phyloP scores from a whole-genome alignment of 1,140 invertebrate genomes.

The Macrosteles quadrilineatus region DNA sequence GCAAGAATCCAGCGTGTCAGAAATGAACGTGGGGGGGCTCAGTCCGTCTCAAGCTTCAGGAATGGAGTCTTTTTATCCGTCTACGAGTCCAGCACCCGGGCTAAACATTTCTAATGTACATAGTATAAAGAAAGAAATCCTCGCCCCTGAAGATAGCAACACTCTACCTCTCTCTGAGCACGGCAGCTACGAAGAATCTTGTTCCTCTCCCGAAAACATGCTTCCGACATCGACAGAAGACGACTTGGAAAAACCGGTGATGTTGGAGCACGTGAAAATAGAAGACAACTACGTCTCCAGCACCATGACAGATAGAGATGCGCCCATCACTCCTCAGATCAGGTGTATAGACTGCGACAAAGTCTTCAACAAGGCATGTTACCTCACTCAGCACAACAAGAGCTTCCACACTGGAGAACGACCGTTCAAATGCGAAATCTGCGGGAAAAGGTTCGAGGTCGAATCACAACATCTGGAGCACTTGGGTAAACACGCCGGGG shows the following conservation, averaged over 20 bases:
- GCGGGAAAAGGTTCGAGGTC: constrained; percentile 78
- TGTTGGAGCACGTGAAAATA: background rate
- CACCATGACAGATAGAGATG: background rate
- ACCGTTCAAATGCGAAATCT: constrained; percentile 79
- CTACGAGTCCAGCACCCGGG: constrained; percentile 20
- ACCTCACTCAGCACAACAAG: constrained; percentile 87
- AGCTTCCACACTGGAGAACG: constrained; percentile 85
- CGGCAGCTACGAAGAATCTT: background rate
- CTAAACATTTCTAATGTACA: constrained; percentile 1
- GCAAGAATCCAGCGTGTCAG: constrained; percentile 21
- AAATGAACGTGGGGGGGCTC: constrained; percentile 41
- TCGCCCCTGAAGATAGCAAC: constrained; percentile 14
- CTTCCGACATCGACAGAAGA: background rate
- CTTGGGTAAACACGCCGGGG: constrained; percentile 72
- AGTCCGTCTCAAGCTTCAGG: constrained; percentile 22
- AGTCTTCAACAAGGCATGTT: constrained; percentile 82
- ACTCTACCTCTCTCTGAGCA: constrained; percentile 19
- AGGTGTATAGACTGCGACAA: constrained; percentile 84
- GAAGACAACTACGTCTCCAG: constrained; percentile 30
- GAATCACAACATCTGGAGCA: constrained; percentile 69
- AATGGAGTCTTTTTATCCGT: constrained; percentile 34
- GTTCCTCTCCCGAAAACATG: background rate
- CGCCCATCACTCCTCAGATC: constrained; percentile 29
- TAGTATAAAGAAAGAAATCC: background rate
- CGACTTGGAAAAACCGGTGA: constrained; percentile 5